Evolutionary conservation across 2,797 vertebrate genomes (phyloP), one percentile per base, ranked within the genome.

Genomic region (Clarias laeviceps): DNA sequence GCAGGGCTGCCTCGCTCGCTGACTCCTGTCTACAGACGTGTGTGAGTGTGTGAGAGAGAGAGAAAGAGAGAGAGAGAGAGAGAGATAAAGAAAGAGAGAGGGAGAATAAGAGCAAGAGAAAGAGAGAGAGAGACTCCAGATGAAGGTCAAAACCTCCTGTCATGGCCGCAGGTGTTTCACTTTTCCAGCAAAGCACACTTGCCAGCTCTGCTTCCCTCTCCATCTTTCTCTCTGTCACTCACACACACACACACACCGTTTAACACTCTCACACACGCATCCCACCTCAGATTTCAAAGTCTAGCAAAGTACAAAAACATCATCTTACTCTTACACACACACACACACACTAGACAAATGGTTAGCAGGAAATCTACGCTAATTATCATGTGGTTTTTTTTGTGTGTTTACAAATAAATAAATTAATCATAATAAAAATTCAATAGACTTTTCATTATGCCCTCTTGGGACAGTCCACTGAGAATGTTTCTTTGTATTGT

Each of bases 141-240:
- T 96, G 96, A 97, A 97, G 97, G 97, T 98, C 97, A 97, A 96
- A 97, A 96, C 94, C 94, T 90, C 93, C 91, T 94, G 95, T 95
- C 96, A 95, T 94, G 96, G 93, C 95, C 95, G 96, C 96, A 97
- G 97, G 96, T 96, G 96, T 95, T 91, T 97, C 93, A 91, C 94
- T 96, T 95, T 95, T 95, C 94, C 89, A 93, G 91, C 92, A 93
- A 89, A 93, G 91, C 91, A 84, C 88, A 56, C 91, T 91, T 90
- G 90, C 90, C 78, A 87, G 84, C 77, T 76, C 70, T 65, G 73
- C 18, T 70, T 85, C 80, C 61, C 59, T 74, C 69, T 77, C 84
- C 57, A 74, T 88, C 66, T 70, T 56, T 64, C 61, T 82, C 37
- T 80, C 61, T 80, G 78, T 80, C 78, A 80, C 78, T 80, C 82